A percentile compares a stretch with the other conserved stretches of the same genome.
These are phyloP conservation scores for Eilema depressum DNA, from an alignment of 2,888 invertebrate species.

Conservation along the genomic window DNA sequence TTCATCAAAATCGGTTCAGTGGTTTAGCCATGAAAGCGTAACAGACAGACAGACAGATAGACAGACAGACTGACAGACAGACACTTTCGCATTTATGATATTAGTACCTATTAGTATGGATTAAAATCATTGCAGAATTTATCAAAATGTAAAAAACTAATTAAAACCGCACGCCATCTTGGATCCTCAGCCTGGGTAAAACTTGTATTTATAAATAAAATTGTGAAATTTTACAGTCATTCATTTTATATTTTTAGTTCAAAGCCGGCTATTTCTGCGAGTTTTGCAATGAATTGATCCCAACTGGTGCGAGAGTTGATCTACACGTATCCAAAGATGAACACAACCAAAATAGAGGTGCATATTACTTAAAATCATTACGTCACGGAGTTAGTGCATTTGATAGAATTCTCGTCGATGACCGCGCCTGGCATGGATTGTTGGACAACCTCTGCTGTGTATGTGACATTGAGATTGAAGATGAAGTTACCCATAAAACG, in stretches of 20 bases:
- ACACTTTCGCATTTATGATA: too few species aligned
- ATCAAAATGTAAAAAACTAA: too few species aligned
- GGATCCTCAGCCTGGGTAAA: too few species aligned
- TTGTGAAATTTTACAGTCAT: background rate
- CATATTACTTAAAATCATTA: constrained; percentile 45
- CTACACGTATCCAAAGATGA: constrained; percentile 60
- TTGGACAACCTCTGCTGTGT: constrained; percentile 63
- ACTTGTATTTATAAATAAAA: too few species aligned
- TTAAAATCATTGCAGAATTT: too few species aligned
- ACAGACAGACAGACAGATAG: too few species aligned
- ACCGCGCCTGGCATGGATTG: constrained; percentile 69
- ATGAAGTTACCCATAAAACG: constrained; percentile 59
- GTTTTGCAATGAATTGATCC: constrained; percentile 63
- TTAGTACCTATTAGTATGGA: too few species aligned
- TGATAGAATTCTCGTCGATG: constrained; percentile 57
- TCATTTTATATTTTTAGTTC: constrained; percentile 59
- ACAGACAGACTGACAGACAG: too few species aligned
- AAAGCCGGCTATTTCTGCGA: constrained; percentile 71
- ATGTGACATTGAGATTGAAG: constrained; percentile 66
- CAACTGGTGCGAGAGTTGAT: constrained; percentile 60
- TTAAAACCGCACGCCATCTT: too few species aligned
- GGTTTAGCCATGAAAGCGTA: too few species aligned
- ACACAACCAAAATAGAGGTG: constrained; percentile 59
- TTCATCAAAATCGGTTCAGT: too few species aligned
- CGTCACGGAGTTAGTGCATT: constrained; percentile 56